Evolutionary conservation across 2,888 invertebrate genomes (phyloP).

Genomic region (Trachelus tabidus): DNA sequence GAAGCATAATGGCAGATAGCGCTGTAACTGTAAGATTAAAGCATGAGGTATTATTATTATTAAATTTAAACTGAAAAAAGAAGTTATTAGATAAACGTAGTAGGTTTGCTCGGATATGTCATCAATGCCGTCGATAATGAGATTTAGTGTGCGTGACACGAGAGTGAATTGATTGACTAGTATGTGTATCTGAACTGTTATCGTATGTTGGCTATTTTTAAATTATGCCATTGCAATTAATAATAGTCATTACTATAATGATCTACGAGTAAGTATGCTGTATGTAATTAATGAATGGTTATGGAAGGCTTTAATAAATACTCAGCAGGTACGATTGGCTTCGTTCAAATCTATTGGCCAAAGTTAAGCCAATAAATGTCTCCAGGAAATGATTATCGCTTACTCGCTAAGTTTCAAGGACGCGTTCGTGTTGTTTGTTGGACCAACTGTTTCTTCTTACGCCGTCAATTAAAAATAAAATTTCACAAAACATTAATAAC

Average conservation of each 20-base stretch:
- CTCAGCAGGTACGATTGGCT: background rate
- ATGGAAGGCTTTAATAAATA: background rate
- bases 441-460: background rate
- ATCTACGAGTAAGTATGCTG: background rate
- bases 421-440: background rate
- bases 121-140: background rate
- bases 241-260: background rate
- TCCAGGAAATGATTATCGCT: background rate
- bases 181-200: background rate
- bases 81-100: background rate
- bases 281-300: background rate
- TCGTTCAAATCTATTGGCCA: background rate
- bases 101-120: background rate
- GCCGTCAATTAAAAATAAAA: background rate
- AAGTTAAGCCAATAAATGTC: background rate
- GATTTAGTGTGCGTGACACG: background rate
- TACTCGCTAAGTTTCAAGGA: background rate
- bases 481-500: background rate
- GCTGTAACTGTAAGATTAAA: background rate
- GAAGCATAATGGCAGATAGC: background rate
- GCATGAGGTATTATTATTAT: background rate
- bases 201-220: background rate
- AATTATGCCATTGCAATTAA: background rate
- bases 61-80: background rate
- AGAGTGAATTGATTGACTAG: background rate